Evolutionary conservation across 2,888 invertebrate species (phyloP).

Genomic region (Itoplectis maculator): DNA sequence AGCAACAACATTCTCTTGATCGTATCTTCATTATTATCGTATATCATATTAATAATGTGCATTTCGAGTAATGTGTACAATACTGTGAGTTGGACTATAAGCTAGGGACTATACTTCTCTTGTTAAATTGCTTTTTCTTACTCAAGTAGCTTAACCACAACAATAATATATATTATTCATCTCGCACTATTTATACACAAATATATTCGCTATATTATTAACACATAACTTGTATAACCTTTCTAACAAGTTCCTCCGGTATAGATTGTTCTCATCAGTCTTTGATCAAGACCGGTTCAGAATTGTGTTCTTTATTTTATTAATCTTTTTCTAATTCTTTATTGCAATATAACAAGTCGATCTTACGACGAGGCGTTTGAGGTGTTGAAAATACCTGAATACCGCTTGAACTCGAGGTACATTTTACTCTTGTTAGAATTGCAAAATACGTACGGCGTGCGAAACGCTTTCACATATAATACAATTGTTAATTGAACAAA

Average conservation of each 20-base stretch:
- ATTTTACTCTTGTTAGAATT: conserved; percentile 34
- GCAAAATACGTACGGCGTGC: conserved; percentile 23
- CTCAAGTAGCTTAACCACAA: conserved; percentile 64
- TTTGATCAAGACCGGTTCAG: conserved; percentile 60
- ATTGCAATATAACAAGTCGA: conserved; percentile 55
- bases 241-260: conserved; percentile 64
- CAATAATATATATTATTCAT: conserved; percentile 67
- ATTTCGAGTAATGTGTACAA: conserved; percentile 73
- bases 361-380: conserved; percentile 16
- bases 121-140: conserved; percentile 67
- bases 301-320: conserved; percentile 43
- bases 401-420: conserved; percentile 31
- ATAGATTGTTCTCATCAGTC: conserved; percentile 64
- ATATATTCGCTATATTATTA: conserved; percentile 65
- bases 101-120: conserved; percentile 59
- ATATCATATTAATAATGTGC: conserved; percentile 70
- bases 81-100: conserved; percentile 74
- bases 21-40: conserved; percentile 58
- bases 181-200: conserved; percentile 66
- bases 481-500: conserved; percentile 28
- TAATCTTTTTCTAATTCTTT: conserved; percentile 19
- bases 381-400: conserved; percentile 44
- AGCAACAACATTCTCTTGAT: conserved; percentile 72
- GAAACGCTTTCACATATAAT: conserved; percentile 22
- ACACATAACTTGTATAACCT: conserved; percentile 65